Percentiles rank a stretch among this genome's conserved stretches.
These are phyloP conservation scores for Lateolabrax maculatus DNA, from an alignment of 2,797 vertebrate species.

Conservation along the genomic window DNA sequence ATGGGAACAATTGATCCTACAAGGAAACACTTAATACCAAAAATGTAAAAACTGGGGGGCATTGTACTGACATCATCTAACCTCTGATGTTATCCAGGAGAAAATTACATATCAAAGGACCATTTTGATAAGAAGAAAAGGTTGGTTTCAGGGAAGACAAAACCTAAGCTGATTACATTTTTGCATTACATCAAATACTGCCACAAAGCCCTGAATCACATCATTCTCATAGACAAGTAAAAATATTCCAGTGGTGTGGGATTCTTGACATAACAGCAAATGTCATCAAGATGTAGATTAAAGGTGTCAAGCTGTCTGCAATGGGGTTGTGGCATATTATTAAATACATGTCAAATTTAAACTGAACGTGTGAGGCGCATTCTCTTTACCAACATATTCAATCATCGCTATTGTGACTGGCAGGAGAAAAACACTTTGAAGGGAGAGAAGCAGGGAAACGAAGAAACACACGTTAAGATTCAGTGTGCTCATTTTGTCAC, in stretches of 20 bases:
- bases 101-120: slow-evolving; percentile 39
- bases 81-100: slow-evolving; percentile 56
- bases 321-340: slow-evolving; percentile 53
- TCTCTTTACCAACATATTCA: slow-evolving; percentile 50
- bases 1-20: slow-evolving; percentile 52
- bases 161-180: slow-evolving; percentile 24
- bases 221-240: slow-evolving; percentile 20
- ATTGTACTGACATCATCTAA: slow-evolving; percentile 47
- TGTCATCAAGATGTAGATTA: slow-evolving; percentile 66
- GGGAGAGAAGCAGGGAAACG: not conserved
- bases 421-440: slow-evolving; percentile 49
- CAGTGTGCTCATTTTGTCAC: slow-evolving; percentile 51
- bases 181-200: slow-evolving; percentile 40
- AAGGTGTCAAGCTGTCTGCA: slow-evolving; percentile 57
- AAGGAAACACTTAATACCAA: slow-evolving; percentile 43
- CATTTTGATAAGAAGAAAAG: slow-evolving; percentile 33
- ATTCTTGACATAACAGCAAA: slow-evolving; percentile 59
- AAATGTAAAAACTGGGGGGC: slow-evolving; percentile 43
- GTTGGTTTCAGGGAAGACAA: slow-evolving; percentile 33
- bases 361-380: slow-evolving; percentile 45
- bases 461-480: slow-evolving; percentile 23
- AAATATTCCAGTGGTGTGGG: slow-evolving; percentile 30
- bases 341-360: slow-evolving; percentile 63
- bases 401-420: slow-evolving; percentile 60
- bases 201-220: slow-evolving; percentile 24